Conservation (phyloP, 2,888 invertebrate genomes). For the Stomorhina lunata region DNA sequence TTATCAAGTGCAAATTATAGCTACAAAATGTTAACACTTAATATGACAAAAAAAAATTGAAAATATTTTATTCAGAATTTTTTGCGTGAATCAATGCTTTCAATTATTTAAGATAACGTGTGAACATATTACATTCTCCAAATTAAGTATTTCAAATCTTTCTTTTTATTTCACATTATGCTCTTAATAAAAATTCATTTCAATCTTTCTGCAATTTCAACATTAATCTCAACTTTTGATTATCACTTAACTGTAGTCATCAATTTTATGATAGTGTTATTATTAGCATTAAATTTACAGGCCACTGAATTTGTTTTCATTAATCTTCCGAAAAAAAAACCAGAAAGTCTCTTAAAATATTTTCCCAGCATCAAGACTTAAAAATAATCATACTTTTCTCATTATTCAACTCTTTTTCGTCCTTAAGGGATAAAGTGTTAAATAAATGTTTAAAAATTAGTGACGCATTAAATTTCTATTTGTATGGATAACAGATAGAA, state of each 20-base stretch:
- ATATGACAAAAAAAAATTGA: no score
- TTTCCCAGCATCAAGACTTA: neutral
- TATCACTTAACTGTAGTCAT: neutral
- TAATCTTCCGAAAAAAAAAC: neutral
- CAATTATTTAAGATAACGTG: no score
- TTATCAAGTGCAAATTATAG: no score
- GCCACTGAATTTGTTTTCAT: conserved; percentile 4
- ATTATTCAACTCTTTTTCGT: neutral
- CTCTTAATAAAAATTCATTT: neutral
- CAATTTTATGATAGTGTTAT: conserved; percentile 3
- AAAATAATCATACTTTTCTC: neutral
- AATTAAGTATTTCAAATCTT: no score
- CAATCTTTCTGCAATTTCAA: neutral
- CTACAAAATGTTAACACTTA: no score
- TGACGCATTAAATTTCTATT: conserved; percentile 64
- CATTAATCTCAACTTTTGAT: neutral
- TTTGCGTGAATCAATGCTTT: no score
- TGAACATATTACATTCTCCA: no score
- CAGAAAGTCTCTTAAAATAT: neutral
- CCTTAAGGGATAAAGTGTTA: conserved; percentile 45
- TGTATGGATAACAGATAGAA: conserved; percentile 38
- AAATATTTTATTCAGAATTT: no score
- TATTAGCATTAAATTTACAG: conserved; percentile 9
- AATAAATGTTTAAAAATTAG: conserved; percentile 61
- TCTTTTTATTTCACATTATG: no score